Conservation (phyloP, 2,797 vertebrate genomes). For the Columba guinea region DNA sequence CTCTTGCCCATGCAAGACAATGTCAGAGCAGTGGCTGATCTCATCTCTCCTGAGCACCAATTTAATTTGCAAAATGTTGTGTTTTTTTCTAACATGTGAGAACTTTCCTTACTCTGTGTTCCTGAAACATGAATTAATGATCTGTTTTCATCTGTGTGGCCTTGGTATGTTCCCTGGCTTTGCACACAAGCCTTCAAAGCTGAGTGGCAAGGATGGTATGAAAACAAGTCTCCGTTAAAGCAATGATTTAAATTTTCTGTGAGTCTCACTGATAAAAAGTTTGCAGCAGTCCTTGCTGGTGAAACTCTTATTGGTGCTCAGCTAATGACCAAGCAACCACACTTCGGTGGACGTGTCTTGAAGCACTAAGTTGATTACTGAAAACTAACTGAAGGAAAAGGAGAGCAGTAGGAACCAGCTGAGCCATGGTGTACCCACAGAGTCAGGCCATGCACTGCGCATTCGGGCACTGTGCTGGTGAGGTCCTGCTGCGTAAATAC, state of each 20-base stretch:
- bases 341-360: not conserved
- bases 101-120: constrained; percentile 26
- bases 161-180: not conserved
- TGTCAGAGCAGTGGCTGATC: not conserved
- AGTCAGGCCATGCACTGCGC: not conserved
- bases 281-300: not conserved
- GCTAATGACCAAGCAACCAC: not conserved
- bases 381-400: not conserved
- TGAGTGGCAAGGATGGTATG: not conserved
- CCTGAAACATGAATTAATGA: constrained; percentile 8
- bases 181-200: constrained; percentile 9
- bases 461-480: not conserved
- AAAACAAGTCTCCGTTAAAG: not conserved
- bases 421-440: not conserved
- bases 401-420: not conserved
- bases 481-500: not conserved
- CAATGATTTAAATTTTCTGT: not conserved
- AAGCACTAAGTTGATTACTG: not conserved
- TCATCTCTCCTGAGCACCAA: constrained; percentile 30
- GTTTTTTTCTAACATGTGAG: constrained; percentile 27
- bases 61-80: constrained; percentile 49
- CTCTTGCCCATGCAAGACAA: not conserved
- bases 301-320: not conserved
- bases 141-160: constrained; percentile 3
- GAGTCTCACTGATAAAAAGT: not conserved